A percentile compares a stretch with the other conserved stretches of the same genome.
These are phyloP conservation scores for Gila robusta DNA, from an alignment of 2,797 vertebrate species.

Conservation along the genomic window DNA sequence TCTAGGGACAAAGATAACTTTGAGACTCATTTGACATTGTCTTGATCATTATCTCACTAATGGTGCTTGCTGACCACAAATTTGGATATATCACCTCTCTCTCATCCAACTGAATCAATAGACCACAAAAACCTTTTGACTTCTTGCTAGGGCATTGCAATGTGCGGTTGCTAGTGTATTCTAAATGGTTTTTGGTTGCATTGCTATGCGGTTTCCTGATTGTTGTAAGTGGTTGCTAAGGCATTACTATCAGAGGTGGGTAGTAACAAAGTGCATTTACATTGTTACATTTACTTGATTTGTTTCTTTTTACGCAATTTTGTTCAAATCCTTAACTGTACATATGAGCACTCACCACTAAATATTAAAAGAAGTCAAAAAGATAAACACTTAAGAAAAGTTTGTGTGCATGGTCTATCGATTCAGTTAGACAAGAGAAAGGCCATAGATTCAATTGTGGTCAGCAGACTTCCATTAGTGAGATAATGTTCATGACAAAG, in stretches of 20 bases:
- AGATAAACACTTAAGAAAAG: not conserved
- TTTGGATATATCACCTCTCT: constrained; percentile 24
- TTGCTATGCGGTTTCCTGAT: too few species aligned
- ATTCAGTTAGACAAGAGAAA: not conserved
- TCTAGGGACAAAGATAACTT: not conserved
- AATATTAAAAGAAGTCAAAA: not conserved
- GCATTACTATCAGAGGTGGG: not conserved
- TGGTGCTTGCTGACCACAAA: not conserved
- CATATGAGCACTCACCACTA: not conserved
- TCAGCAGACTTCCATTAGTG: not conserved
- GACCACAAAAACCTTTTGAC: constrained; percentile 24
- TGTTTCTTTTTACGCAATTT: too few species aligned
- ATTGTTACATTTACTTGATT: too few species aligned
- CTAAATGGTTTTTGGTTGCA: not conserved
- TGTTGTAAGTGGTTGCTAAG: not conserved
- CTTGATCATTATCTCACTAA: not conserved
- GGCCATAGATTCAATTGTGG: not conserved
- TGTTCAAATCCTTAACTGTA: not conserved
- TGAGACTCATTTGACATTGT: constrained; percentile 5
- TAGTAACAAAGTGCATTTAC: too few species aligned
- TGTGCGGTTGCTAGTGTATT: not conserved
- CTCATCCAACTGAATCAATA: constrained; percentile 5
- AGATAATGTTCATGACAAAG: not conserved
- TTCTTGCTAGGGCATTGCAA: not conserved
- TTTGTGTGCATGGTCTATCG: not conserved